Evolutionary conservation across 2,888 invertebrate genomes (phyloP), one percentile per base, ranked within the genome.

Genomic region (Aphidoletes aphidimyza): DNA sequence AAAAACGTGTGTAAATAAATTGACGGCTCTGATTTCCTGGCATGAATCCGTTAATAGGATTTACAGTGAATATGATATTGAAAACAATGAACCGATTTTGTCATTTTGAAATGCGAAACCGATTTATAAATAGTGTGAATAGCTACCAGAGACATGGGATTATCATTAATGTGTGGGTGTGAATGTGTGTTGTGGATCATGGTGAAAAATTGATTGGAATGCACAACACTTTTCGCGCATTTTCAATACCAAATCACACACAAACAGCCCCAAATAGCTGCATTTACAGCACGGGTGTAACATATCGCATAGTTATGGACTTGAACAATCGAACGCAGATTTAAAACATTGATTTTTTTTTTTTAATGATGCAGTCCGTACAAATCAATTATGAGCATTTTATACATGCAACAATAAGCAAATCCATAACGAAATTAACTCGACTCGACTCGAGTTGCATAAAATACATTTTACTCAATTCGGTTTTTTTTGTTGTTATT

Each of bases 61-160:
- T 54, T 54, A 54, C 22, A 54, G 22, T 54, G 54, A 22, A 54
- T 22, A 54, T 54, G 54, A 54, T n/a, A 47, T 47, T 47, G 54
- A 54, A 54, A 54, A 54, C n/a, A 54, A 54, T 22, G 54, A 54
- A 54, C 14, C 22, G n/a, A 14, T 22, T 22, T 47, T 47, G 19
- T 47, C 19, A 39, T 39, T 47, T 47, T 47, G 19, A 54, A 54
- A 54, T 1, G 22, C 54, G 22, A n/a, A 54, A n/a, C 5, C 5
- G 22, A 54, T 22, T 54, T 14, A 39, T 8, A 39, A 39, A 11
- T 8, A 39, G 6, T 8, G 11, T 8, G 11, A 39, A 39, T 8
- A 39, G 11, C 39, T 11, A 39, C 39, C 39, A 39, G 6, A 39
- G 6, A 39, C 39, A 39, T 11, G 11, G 6, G 17, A 0, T 5